Base-by-base conservation (phyloP, 2,113 vertebrate genomes). In the Hemiprocne comata region DNA sequence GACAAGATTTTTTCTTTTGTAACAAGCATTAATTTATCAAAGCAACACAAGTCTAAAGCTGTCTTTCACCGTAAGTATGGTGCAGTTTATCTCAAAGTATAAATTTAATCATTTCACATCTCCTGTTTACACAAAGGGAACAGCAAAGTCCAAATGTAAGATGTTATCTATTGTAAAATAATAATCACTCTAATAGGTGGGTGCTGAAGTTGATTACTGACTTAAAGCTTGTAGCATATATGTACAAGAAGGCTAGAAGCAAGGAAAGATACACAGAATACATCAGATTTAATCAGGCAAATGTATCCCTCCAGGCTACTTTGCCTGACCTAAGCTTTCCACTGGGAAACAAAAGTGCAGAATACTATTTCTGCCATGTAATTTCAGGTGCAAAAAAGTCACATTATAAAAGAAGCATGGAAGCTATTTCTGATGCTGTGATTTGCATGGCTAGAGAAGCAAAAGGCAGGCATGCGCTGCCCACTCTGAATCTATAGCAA, bases 251-350 rank as follows among this genome's bases (percentile, higher is more conserved):
- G n/a, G 18, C 60, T 61, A 89, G 81, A 94, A 94, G 71, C 79
- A 93, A 93, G 69, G 77, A 53, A 93, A 87, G 93, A 89, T 82
- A 80, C 57, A 71, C 13, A 87, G 77, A 96, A 93, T 91, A 91
- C 54, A 95, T 95, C 95, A 95, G 23, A 95, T 92, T 93, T 95
- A 94, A 96, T 97, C 94, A 96, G 74, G 74, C 33, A 95, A 96
- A 95, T 79, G 74, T 67, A 93, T 89, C 94, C 92, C 92, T 89
- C 54, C 74, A 94, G 95, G 80, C 90, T 94, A 80, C 77, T 96
- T 83, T 60, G 71, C 72, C 86, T 38, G 44, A 94, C 90, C 94
- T 82, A 90, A 96, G 77, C 62, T 92, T 96, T 95, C 96, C 87
- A 64, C 14, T 6, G 82, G 87, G 89, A 95, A 94, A 91, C 38